Evolutionary conservation across 30 jellyfish, hydroid and myxozoan species (phyloP).

Genomic region (Nemopilema nomurai): DNA sequence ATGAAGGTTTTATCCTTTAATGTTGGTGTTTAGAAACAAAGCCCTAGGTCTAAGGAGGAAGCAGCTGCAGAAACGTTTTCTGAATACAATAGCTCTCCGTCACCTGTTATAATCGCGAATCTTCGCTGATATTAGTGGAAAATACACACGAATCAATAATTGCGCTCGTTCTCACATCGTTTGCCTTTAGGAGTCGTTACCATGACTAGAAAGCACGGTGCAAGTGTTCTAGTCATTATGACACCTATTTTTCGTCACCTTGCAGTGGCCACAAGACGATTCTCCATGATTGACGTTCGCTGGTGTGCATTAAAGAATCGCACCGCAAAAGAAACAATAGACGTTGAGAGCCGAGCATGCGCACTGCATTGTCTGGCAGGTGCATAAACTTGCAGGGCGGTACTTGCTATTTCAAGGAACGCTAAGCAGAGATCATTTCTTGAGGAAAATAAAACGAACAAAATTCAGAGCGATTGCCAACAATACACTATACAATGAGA

Average conservation of each 20-base stretch:
- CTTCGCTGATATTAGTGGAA: not conserved
- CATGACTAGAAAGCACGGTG: not conserved
- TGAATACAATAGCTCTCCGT: not conserved
- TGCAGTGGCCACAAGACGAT: not conserved
- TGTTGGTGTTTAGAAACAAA: not conserved
- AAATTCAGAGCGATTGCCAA: not conserved
- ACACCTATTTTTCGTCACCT: not conserved
- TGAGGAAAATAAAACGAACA: slow-evolving; percentile 16
- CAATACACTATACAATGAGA: not conserved
- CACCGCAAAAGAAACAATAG: not conserved
- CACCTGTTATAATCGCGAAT: slow-evolving; percentile 21
- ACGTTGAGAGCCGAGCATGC: slow-evolving; percentile 34
- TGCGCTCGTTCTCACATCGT: not conserved
- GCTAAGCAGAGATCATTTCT: slow-evolving; percentile 13
- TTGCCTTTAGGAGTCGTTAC: not conserved
- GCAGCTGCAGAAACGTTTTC: slow-evolving; percentile 5
- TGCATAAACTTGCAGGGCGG: slow-evolving; percentile 48
- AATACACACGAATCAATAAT: not conserved
- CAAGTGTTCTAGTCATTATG: not conserved
- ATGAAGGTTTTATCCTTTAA: no score
- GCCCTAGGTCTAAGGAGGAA: not conserved
- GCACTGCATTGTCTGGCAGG: slow-evolving; percentile 51
- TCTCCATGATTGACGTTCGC: not conserved
- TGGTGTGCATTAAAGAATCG: not conserved
- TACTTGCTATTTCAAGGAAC: slow-evolving; percentile 14